phyloP scores from a whole-genome alignment of 2,888 invertebrate species.

The Glaucopsyche alexis region DNA sequence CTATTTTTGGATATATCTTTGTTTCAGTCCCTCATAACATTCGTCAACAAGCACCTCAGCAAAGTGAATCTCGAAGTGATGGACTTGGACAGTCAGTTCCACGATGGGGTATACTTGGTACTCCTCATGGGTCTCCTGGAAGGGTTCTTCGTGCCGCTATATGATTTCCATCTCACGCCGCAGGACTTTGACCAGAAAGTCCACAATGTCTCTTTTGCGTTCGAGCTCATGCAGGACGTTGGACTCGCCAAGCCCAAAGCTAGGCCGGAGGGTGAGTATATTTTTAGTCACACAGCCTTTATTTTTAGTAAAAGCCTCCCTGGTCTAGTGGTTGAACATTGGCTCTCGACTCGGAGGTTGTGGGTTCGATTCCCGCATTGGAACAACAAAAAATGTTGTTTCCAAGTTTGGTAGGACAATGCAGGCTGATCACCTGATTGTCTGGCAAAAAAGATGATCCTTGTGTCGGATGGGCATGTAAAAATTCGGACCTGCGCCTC shows the following conservation, averaged over 20 bases:
- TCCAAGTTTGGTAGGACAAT: too few species aligned
- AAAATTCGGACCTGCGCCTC: too few species aligned
- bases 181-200: conserved; percentile 95
- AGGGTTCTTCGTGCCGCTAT: conserved; percentile 98
- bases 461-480: too few species aligned
- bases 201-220: conserved; percentile 97
- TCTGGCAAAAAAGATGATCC: too few species aligned
- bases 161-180: conserved; percentile 95
- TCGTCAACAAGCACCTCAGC: conserved; percentile 98
- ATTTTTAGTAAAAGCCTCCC: too few species aligned
- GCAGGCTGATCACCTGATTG: too few species aligned
- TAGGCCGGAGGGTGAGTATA: conserved; percentile 90
- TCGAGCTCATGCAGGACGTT: conserved; percentile 98
- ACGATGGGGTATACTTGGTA: conserved; percentile 97
- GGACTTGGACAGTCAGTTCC: conserved; percentile 96
- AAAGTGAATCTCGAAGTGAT: conserved; percentile 97
- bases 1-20: conserved; percentile 35
- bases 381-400: too few species aligned
- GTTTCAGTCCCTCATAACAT: conserved; percentile 94
- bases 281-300: too few species aligned
- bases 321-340: too few species aligned
- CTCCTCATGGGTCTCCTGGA: conserved; percentile 97
- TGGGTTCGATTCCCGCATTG: too few species aligned
- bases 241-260: conserved; percentile 96
- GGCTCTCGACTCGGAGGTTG: too few species aligned